Conservation (phyloP, 2,888 invertebrate genomes). For the Thera britannica region DNA sequence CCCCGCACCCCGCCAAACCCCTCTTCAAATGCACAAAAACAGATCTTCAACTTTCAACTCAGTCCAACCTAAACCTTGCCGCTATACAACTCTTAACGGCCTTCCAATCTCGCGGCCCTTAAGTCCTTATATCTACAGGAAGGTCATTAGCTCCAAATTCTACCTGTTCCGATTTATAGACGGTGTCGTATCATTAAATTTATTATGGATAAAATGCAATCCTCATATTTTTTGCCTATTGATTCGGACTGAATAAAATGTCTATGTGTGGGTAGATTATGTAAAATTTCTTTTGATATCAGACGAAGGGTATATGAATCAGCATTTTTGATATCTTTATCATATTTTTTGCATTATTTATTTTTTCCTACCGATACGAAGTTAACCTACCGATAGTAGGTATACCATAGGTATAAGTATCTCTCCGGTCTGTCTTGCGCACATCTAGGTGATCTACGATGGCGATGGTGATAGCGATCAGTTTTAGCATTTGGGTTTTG, state of each 20-base stretch:
- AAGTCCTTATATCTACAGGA: slow-evolving; percentile 44
- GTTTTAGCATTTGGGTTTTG: no score
- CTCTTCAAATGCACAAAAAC: slow-evolving; percentile 66
- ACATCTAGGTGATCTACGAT: no score
- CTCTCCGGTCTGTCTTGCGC: no score
- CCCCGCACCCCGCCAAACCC: slow-evolving; percentile 61
- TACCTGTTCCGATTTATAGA: slow-evolving; percentile 84
- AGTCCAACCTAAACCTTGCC: slow-evolving; percentile 41
- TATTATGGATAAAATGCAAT: slow-evolving; percentile 84
- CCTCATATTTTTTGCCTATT: slow-evolving; percentile 73
- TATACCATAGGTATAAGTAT: no score
- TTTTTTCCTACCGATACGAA: neutral
- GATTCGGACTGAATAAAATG: slow-evolving; percentile 59
- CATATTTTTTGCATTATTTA: slow-evolving; percentile 24
- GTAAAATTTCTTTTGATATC: slow-evolving; percentile 42
- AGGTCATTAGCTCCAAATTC: slow-evolving; percentile 77
- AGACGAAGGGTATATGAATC: slow-evolving; percentile 37
- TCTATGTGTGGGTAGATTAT: slow-evolving; percentile 43
- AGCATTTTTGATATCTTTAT: slow-evolving; percentile 32
- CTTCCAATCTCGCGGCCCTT: slow-evolving; percentile 35
- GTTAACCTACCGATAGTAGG: no score
- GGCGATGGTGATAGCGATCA: no score
- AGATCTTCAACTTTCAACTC: slow-evolving; percentile 44
- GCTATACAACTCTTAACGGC: slow-evolving; percentile 37
- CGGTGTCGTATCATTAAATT: slow-evolving; percentile 84